Evolutionary conservation across 2,797 vertebrate genomes (phyloP).

Genomic region (Hippoglossus hippoglossus): DNA sequence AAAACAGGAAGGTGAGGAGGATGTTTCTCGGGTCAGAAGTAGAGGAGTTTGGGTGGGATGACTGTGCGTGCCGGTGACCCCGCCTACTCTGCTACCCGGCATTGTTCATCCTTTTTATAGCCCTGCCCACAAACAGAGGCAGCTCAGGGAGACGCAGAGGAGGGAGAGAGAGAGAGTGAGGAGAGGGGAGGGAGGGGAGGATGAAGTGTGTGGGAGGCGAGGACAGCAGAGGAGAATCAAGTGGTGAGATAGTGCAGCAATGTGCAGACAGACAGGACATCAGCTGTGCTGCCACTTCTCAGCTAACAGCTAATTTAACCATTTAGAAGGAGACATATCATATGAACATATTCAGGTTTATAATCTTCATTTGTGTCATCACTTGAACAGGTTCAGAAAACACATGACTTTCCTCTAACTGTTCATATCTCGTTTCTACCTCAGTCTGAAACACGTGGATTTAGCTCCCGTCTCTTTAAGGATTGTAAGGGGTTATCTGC

Average conservation of each 20-base stretch:
- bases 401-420: no score
- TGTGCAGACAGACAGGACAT: conserved; percentile 34
- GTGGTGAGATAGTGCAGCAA: conserved; percentile 30
- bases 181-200: conserved; percentile 1
- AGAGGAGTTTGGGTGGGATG: conserved; percentile 19
- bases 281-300: conserved; percentile 30
- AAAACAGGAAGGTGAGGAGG: conserved; percentile 11
- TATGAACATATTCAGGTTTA: no score
- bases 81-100: conserved; percentile 28
- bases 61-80: conserved; percentile 11
- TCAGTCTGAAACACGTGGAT: no score
- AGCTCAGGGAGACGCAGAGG: conserved; percentile 10
- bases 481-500: no score
- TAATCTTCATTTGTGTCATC: no score
- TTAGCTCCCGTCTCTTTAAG: no score
- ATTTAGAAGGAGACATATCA: neutral
- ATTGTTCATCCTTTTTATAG: conserved; percentile 49
- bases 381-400: no score
- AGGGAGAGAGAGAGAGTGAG: neutral
- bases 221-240: conserved; percentile 22
- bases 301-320: conserved; percentile 17
- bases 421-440: no score
- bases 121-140: conserved; percentile 27
- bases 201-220: conserved; percentile 34
- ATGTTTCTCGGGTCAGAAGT: neutral